Evolutionary conservation across 1,140 invertebrate genomes (phyloP), one percentile per base, ranked within the genome.

Genomic region (Bombus waltoni): DNA sequence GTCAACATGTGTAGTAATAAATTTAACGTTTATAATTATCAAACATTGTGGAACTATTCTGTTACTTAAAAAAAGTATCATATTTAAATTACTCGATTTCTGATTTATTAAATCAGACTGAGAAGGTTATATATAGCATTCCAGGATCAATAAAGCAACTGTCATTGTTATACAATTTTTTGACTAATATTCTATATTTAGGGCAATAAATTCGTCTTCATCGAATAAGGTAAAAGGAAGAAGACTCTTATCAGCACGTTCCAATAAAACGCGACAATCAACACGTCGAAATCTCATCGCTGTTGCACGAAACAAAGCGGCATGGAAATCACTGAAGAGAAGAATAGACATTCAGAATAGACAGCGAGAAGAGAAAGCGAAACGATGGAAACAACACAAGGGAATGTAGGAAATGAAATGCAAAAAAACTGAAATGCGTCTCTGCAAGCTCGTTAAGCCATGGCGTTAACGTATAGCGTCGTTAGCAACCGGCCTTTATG

Each of bases 391-490:
- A 86, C 75, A 90, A 38, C 70, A 5, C 25, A 53, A 53, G 75
- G 66, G 57, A 57, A 68, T 57, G 38, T 8, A 59, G 71, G 35
- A 85, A 87, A 83, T 88, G 85, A 81, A 88, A 89, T 80, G 74
- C 80, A 90, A 92, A 93, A 90, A 92, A 92, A 75, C 40, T 73
- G 71, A 79, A 89, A 81, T 86, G 90, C 81, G 89, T 84, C 78
- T 57, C 72, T 83, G 90, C 90, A 93, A 94, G 92, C 93, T 94
- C 93, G 93, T 94, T 94, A 93, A 92, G 92, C 88, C 81, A 84
- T 88, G 90, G 92, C 92, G 92, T 94, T 94, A 94, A 94, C 91
- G 90, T 93, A 94, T 92, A 88, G 86, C 87, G 92, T 94, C 93
- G 90, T 94, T 94, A 94, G 91, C 88, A 83, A 85, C 87, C 85